phyloP scores from a whole-genome alignment of 2,888 invertebrate genomes.

The Scaptomyza cyrtandrae region DNA sequence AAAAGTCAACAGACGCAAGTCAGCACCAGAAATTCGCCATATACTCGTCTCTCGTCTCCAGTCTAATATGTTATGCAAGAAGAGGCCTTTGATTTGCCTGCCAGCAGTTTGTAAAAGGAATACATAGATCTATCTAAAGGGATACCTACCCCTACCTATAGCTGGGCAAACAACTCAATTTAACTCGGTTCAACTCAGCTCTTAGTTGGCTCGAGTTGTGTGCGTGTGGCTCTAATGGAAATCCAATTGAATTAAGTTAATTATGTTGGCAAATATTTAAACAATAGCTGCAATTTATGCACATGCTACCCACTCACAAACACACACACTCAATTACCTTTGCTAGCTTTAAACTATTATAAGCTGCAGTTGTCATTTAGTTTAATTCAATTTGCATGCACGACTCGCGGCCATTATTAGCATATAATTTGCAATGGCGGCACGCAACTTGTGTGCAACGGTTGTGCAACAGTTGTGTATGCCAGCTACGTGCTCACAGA shows the following conservation, averaged over 20 bases:
- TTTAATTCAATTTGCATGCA: slow-evolving; percentile 72
- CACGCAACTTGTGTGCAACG: slow-evolving; percentile 49
- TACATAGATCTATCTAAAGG: slow-evolving; percentile 1
- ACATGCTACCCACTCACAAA: slow-evolving; percentile 18
- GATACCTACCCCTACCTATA: slow-evolving; percentile 50
- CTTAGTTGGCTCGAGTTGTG: slow-evolving; percentile 33
- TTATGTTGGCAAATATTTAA: slow-evolving; percentile 84
- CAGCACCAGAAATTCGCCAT: slow-evolving; percentile 25
- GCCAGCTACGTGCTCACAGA: slow-evolving; percentile 40
- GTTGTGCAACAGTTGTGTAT: slow-evolving; percentile 70
- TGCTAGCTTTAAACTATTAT: slow-evolving; percentile 27
- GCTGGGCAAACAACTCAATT: slow-evolving; percentile 71
- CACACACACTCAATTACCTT: neutral
- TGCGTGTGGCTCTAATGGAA: slow-evolving; percentile 77
- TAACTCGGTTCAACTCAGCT: slow-evolving; percentile 1
- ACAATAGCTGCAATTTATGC: slow-evolving; percentile 81
- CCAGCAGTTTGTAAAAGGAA: slow-evolving; percentile 13
- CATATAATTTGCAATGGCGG: slow-evolving; percentile 39
- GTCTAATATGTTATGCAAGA: slow-evolving; percentile 71
- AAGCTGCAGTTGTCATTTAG: slow-evolving; percentile 57
- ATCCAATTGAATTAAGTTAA: slow-evolving; percentile 85
- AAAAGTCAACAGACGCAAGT: slow-evolving; percentile 72
- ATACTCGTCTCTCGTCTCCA: slow-evolving; percentile 32
- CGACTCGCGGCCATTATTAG: slow-evolving; percentile 66
- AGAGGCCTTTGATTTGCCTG: slow-evolving; percentile 64